Evolutionary conservation across 2,888 invertebrate species (phyloP).

Genomic region (Leucoma salicis): DNA sequence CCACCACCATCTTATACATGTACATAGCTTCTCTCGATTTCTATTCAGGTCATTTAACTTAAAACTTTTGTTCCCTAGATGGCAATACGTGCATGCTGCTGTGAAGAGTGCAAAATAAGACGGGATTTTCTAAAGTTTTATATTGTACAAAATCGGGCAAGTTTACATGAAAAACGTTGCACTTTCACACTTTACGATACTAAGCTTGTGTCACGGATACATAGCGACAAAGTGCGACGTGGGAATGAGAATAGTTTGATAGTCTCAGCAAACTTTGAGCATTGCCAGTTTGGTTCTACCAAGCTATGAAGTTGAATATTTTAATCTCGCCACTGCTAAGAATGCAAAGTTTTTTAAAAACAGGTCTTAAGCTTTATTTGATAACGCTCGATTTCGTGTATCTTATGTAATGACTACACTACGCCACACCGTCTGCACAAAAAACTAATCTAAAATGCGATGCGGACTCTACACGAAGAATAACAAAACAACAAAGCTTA

Average conservation of each 20-base stretch:
- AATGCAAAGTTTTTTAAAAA: slow-evolving; percentile 26
- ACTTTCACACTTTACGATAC: slow-evolving; percentile 53
- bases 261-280: slow-evolving; percentile 54
- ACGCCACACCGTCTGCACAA: slow-evolving; percentile 53
- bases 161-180: slow-evolving; percentile 58
- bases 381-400: slow-evolving; percentile 56
- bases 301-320: slow-evolving; percentile 38
- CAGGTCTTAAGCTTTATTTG: slow-evolving; percentile 39
- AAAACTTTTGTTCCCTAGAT: slow-evolving; percentile 61
- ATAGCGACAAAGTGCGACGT: slow-evolving; percentile 49
- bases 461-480: slow-evolving; percentile 60
- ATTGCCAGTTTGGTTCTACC: slow-evolving; percentile 36
- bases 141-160: slow-evolving; percentile 51
- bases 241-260: slow-evolving; percentile 57
- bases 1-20: slow-evolving; percentile 28
- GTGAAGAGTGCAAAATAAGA: slow-evolving; percentile 50
- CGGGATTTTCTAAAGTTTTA: too few species aligned
- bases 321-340: slow-evolving; percentile 24
- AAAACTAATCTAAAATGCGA: slow-evolving; percentile 78
- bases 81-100: slow-evolving; percentile 36
- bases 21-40: slow-evolving; percentile 49
- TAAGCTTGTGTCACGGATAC: slow-evolving; percentile 45
- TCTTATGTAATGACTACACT: slow-evolving; percentile 43
- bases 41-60: slow-evolving; percentile 63
- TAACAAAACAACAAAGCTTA: slow-evolving; percentile 79